phyloP scores from a whole-genome alignment of 2,113 vertebrate species.

The Agelaius tricolor region DNA sequence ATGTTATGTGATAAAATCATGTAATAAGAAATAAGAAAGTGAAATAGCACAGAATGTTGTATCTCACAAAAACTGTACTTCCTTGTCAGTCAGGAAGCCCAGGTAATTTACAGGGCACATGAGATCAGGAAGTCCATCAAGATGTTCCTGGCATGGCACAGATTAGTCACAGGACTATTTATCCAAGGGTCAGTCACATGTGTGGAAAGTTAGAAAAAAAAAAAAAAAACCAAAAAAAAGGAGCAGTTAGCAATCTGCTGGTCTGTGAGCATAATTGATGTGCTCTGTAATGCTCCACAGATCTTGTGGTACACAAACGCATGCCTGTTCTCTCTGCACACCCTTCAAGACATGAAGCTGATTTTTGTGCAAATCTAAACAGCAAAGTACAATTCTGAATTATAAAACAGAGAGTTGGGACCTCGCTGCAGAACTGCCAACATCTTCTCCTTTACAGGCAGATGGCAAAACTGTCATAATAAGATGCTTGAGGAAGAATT shows the following conservation, averaged over 20 bases:
- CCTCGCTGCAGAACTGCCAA: constrained; percentile 1
- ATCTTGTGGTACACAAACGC: accelerated
- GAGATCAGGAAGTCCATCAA: constrained; percentile 52
- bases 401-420: not conserved
- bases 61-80: not conserved
- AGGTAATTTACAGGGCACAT: not conserved
- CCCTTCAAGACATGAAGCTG: not conserved
- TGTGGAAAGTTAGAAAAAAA: not conserved
- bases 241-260: not conserved
- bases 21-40: not conserved
- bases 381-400: not conserved
- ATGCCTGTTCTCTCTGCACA: not conserved
- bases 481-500: not conserved
- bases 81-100: constrained; percentile 15
- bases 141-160: constrained; percentile 36
- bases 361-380: not conserved
- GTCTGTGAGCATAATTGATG: not conserved
- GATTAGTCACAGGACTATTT: constrained; percentile 55
- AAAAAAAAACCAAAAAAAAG: not conserved
- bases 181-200: constrained; percentile 57
- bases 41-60: not conserved
- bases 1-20: not conserved
- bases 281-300: not conserved
- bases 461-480: constrained; percentile 45
- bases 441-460: not conserved